phyloP scores from a whole-genome alignment of 1,140 invertebrate species.

The Drosophila orena region DNA sequence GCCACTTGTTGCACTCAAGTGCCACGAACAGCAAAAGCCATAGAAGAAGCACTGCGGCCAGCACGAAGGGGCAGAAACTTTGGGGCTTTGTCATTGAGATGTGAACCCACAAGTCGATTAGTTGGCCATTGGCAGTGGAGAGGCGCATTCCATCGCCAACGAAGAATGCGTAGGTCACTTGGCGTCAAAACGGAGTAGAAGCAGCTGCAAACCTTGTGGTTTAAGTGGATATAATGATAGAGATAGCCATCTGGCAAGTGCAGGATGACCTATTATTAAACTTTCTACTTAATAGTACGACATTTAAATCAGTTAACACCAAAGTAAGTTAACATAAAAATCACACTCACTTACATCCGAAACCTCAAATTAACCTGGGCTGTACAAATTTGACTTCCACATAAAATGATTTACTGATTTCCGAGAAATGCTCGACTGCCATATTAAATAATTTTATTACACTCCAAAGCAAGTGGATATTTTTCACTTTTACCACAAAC shows the following conservation, averaged over 20 bases:
- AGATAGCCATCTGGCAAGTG: constrained; percentile 1
- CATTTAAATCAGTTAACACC: background rate
- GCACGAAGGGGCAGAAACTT: constrained; percentile 49
- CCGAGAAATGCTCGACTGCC: constrained; percentile 14
- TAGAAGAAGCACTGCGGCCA: constrained; percentile 23
- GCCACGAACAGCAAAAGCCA: constrained; percentile 57
- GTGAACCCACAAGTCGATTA: constrained; percentile 70
- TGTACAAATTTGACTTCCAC: constrained; percentile 9
- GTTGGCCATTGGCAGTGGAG: constrained; percentile 64
- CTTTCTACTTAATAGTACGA: too few relatives aligned
- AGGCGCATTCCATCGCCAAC: constrained; percentile 26
- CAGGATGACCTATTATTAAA: background rate
- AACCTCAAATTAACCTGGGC: constrained; percentile 5
- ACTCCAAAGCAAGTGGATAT: constrained; percentile 20
- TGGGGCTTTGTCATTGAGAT: constrained; percentile 70
- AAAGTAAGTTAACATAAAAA: background rate
- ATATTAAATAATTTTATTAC: constrained; percentile 37
- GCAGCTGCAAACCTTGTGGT: constrained; percentile 13
- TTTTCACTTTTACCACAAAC: constrained; percentile 55
- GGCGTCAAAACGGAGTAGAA: constrained; percentile 10
- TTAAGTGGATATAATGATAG: constrained; percentile 24
- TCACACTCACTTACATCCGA: background rate
- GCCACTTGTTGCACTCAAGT: constrained; percentile 81
- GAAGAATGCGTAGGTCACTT: constrained; percentile 43
- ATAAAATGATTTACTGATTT: constrained; percentile 30